These are phyloP conservation scores for Neria commutata DNA, from an alignment of 2,888 invertebrate genomes.

Conservation along the genomic window DNA sequence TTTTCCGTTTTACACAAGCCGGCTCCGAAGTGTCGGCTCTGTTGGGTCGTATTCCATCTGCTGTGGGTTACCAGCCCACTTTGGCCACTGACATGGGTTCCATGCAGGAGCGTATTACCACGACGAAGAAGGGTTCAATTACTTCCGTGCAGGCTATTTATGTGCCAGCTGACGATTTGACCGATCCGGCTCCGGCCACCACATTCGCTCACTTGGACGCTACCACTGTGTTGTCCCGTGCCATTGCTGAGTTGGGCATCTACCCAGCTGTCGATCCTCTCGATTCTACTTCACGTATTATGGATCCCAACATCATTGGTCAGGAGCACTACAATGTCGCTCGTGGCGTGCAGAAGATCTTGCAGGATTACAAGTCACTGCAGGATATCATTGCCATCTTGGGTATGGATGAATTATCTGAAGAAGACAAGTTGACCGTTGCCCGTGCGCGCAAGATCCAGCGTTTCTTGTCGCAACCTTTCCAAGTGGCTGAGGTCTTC, in stretches of 20 bases:
- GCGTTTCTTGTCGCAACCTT: constrained; percentile 91
- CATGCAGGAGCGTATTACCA: constrained; percentile 95
- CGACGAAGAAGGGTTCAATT: constrained; percentile 92
- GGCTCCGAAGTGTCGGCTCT: constrained; percentile 88
- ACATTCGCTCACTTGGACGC: constrained; percentile 96
- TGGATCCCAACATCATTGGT: constrained; percentile 91
- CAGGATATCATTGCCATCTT: constrained; percentile 92
- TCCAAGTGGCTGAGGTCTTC: constrained; percentile 91
- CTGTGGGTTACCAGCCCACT: constrained; percentile 94
- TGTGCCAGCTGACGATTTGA: constrained; percentile 93
- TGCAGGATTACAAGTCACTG: constrained; percentile 79
- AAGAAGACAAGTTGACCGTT: constrained; percentile 92
- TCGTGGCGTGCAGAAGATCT: constrained; percentile 88
- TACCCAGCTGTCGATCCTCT: constrained; percentile 94
- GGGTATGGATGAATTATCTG: constrained; percentile 93
- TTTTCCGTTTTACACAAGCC: constrained; percentile 91
- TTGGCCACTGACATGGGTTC: constrained; percentile 94
- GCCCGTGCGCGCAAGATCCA: constrained; percentile 94
- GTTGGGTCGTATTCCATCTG: constrained; percentile 91
- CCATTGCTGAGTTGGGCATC: constrained; percentile 90
- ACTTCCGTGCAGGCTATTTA: constrained; percentile 94
- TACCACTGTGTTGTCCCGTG: constrained; percentile 90
- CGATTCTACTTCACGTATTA: constrained; percentile 91
- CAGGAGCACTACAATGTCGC: constrained; percentile 86
- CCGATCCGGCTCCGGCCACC: constrained; percentile 92